Conservation (phyloP, 2,113 vertebrate species). For the Alectura lathami region DNA sequence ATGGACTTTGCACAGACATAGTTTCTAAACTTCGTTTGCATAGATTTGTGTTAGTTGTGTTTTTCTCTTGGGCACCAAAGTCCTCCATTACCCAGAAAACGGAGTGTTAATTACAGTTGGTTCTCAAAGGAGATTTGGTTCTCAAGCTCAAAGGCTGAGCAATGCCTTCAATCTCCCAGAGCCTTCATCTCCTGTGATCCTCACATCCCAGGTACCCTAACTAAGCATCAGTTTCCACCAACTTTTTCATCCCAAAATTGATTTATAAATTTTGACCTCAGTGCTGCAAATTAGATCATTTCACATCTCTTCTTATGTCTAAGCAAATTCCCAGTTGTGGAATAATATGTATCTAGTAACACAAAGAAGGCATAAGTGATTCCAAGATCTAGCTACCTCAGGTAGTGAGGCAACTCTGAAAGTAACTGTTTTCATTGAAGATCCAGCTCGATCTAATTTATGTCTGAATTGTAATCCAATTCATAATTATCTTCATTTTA, state of each 20-base stretch:
- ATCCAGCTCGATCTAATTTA: not conserved
- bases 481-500: not conserved
- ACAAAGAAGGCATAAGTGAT: not conserved
- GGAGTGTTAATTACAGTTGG: not conserved
- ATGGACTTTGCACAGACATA: not conserved
- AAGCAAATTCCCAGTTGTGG: not conserved
- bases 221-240: not conserved
- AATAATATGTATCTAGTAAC: not conserved
- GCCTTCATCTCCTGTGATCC: not conserved
- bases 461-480: not conserved
- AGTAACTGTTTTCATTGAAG: not conserved
- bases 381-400: not conserved
- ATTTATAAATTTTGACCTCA: not conserved
- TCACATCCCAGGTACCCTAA: not conserved
- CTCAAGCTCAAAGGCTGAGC: not conserved
- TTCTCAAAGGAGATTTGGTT: conserved; percentile 19
- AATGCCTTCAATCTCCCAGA: not conserved
- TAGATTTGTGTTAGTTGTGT: not conserved
- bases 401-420: not conserved
- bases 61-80: conserved; percentile 34
- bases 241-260: not conserved
- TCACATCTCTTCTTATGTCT: not conserved
- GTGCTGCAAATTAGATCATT: not conserved
- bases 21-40: conserved; percentile 6
- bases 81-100: not conserved